phyloP scores from a whole-genome alignment of 2,113 vertebrate species.

The Lophochroa leadbeateri region DNA sequence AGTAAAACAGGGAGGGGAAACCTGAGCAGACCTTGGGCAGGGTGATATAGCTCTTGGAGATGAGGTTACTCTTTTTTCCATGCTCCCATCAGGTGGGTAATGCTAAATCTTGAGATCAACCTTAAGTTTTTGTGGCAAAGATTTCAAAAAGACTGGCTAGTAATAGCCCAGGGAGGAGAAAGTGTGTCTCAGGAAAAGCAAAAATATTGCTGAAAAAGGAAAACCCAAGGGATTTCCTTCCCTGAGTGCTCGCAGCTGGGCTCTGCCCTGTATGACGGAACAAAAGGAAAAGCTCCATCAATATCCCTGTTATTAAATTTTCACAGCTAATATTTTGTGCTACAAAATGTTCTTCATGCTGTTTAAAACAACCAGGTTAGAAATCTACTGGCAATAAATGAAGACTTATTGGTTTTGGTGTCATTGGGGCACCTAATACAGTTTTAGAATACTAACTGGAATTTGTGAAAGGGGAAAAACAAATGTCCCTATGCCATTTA shows the following conservation, averaged over 20 bases:
- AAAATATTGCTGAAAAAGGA: background rate
- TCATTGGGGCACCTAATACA: background rate
- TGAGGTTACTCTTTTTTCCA: background rate
- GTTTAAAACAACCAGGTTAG: conserved; percentile 24
- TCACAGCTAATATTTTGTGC: background rate
- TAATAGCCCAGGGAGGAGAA: background rate
- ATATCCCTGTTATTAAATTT: background rate
- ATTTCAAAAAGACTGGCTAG: background rate
- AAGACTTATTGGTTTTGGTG: background rate
- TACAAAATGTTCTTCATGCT: conserved; percentile 38
- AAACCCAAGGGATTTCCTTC: background rate
- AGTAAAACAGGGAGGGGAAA: background rate
- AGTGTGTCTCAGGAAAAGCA: background rate
- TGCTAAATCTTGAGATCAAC: background rate
- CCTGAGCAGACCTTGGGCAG: background rate
- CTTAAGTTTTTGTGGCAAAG: background rate
- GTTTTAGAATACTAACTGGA: conserved; percentile 22
- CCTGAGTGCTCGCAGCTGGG: background rate
- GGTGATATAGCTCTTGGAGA: rapidly evolving
- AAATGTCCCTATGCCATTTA: conserved; percentile 12
- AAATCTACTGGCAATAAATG: conserved; percentile 30
- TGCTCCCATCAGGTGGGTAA: rapidly evolving
- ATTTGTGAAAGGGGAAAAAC: background rate
- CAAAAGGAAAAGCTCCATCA: background rate
- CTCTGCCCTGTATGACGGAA: background rate